phyloP scores from a whole-genome alignment of 2,888 invertebrate genomes.

The Tenthredo amoena region DNA sequence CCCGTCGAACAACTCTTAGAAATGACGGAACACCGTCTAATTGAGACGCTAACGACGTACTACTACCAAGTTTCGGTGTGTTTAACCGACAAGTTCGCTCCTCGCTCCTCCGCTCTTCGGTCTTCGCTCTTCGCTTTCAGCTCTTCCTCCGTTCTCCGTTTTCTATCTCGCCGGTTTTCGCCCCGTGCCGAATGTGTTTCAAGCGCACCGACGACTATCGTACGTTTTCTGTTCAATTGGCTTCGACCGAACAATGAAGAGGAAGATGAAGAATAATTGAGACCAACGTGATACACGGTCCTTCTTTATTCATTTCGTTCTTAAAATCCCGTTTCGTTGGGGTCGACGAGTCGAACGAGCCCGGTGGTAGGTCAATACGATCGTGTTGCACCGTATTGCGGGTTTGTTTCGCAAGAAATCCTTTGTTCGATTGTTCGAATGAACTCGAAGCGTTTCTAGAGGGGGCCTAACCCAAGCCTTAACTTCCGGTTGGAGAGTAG shows the following conservation, averaged over 20 bases:
- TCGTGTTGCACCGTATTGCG: not conserved
- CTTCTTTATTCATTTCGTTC: not conserved
- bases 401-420: conserved; percentile 33
- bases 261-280: conserved; percentile 41
- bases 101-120: not conserved
- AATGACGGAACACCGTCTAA: conserved; percentile 49
- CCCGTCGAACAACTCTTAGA: conserved; percentile 49
- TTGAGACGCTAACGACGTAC: conserved; percentile 48
- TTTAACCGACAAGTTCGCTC: conserved; percentile 46
- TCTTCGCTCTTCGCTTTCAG: not conserved
- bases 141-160: not conserved
- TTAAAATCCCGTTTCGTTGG: not conserved
- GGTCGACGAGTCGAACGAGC: conserved; percentile 20
- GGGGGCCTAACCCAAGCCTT: not conserved
- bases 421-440: conserved; percentile 49
- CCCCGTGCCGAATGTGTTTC: not conserved
- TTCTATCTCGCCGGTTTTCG: not conserved
- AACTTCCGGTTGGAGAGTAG: conserved; percentile 43
- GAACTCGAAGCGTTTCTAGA: conserved; percentile 21
- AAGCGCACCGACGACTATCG: not conserved
- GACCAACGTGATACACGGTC: not conserved
- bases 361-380: conserved; percentile 41
- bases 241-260: conserved; percentile 27
- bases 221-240: conserved; percentile 29
- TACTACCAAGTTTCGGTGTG: conserved; percentile 42